phyloP scores from a whole-genome alignment of 2,113 vertebrate genomes.

The Casuarius casuarius region DNA sequence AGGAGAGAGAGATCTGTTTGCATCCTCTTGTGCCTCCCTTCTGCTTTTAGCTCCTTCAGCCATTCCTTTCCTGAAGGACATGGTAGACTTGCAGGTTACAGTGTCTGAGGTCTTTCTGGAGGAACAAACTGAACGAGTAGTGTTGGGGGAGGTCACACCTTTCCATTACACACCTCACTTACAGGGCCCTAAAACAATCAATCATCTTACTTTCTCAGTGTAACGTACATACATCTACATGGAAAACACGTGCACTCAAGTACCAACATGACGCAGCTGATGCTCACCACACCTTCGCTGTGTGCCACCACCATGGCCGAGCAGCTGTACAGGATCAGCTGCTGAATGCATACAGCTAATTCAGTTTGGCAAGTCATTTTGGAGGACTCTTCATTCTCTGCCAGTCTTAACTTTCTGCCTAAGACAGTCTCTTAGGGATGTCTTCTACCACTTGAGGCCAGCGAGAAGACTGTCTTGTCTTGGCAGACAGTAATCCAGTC shows the following conservation, averaged over 20 bases:
- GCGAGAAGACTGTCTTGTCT: not conserved
- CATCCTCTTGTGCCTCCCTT: not conserved
- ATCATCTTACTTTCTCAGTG: not conserved
- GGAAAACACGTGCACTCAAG: not conserved
- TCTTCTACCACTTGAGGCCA: not conserved
- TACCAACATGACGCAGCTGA: not conserved
- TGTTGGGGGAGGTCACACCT: not conserved
- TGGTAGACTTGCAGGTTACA: not conserved
- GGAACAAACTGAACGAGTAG: not conserved
- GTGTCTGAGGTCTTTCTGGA: not conserved
- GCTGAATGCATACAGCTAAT: not conserved
- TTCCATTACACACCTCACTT: not conserved
- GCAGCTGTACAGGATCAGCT: not conserved
- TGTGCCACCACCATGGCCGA: not conserved
- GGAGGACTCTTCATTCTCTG: not conserved
- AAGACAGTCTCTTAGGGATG: not conserved
- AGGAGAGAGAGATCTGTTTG: not conserved
- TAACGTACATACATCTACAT: not conserved
- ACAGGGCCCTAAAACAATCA: not conserved
- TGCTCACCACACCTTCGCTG: not conserved
- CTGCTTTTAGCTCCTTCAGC: fast-evolving
- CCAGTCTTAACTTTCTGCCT: not conserved
- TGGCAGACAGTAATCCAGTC: not conserved
- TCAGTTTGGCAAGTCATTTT: not conserved
- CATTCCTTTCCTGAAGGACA: not conserved